A percentile compares a stretch with the other conserved stretches of the same genome.
Evolutionary conservation across 2,797 vertebrate species (phyloP).

Genomic region (Anas flavirostris): DNA sequence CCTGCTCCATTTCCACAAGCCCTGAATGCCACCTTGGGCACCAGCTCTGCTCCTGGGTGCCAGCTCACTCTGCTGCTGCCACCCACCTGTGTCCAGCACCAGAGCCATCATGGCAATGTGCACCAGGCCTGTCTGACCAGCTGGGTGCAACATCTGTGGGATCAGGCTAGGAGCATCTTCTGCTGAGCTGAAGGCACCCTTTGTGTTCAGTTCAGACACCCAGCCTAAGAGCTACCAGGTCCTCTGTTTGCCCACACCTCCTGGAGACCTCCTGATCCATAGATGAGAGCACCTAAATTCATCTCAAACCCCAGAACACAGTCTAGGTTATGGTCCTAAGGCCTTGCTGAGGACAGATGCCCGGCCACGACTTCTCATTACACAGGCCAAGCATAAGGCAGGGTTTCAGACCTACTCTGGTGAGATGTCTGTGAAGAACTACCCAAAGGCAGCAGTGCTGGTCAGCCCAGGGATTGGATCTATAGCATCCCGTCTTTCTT

Average conservation of each 20-base stretch:
- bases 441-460: neutral
- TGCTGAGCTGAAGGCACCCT: accelerated
- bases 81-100: accelerated
- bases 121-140: neutral
- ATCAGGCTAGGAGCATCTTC: neutral
- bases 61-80: accelerated
- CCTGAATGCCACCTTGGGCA: accelerated
- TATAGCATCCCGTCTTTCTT: neutral
- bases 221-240: neutral
- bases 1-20: neutral
- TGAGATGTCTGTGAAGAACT: neutral
- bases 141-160: too few relatives aligned
- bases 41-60: neutral
- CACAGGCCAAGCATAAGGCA: neutral
- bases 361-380: neutral
- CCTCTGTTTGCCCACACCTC: neutral
- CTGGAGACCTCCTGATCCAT: neutral
- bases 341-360: neutral
- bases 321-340: neutral
- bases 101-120: too few relatives aligned
- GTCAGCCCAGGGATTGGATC: neutral
- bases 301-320: neutral
- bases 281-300: neutral
- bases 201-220: neutral
- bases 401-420: neutral